These are phyloP conservation scores for Leucopsar rothschildi DNA, from an alignment of 2,113 vertebrate species.

Conservation along the genomic window DNA sequence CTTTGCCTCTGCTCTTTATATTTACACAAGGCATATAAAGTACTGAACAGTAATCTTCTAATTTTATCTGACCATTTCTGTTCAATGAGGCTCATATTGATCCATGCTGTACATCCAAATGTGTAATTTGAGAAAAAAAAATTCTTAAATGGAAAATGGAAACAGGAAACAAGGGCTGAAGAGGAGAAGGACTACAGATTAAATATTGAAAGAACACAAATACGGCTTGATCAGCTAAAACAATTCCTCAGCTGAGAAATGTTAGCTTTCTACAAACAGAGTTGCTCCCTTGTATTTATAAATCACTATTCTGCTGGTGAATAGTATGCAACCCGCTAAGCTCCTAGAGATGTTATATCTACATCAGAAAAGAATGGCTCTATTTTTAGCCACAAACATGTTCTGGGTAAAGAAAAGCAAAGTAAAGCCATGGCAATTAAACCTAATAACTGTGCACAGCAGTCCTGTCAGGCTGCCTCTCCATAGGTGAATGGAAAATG, in stretches of 20 bases:
- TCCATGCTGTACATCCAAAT: neutral
- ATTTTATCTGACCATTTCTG: neutral
- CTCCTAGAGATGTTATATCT: constrained; percentile 45
- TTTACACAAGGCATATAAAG: neutral
- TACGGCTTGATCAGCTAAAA: neutral
- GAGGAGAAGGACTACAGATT: neutral
- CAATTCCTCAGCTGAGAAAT: neutral
- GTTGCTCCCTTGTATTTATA: neutral
- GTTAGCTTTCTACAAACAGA: neutral
- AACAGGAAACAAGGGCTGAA: neutral
- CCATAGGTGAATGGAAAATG: constrained; percentile 22
- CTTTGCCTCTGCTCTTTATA: neutral
- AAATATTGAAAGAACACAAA: neutral
- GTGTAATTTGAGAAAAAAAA: neutral
- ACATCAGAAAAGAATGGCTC: constrained; percentile 45
- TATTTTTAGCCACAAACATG: constrained; percentile 67
- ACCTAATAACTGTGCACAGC: constrained; percentile 49
- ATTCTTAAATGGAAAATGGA: neutral
- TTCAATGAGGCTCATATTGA: neutral
- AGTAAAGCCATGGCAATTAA: constrained; percentile 61
- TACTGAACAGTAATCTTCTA: neutral
- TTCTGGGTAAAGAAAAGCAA: constrained; percentile 55
- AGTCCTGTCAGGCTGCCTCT: constrained; percentile 12
- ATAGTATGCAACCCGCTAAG: neutral
- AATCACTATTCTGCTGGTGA: neutral